A percentile compares a stretch with the other conserved stretches of the same genome.
Evolutionary conservation across 1,140 invertebrate genomes (phyloP).

Genomic region (Pseudomyrmex gracilis): DNA sequence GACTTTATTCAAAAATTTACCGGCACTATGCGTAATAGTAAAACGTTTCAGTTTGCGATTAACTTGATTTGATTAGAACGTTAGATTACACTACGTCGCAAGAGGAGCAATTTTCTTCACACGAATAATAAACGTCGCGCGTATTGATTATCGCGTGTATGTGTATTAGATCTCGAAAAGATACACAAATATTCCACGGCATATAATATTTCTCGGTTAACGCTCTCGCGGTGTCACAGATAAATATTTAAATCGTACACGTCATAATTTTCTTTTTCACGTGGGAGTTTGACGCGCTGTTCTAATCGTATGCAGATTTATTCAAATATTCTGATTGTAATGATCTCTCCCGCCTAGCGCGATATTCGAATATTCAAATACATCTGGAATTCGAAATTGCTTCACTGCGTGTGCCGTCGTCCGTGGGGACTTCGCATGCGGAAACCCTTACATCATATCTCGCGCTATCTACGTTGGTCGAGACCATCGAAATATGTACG

Average conservation of each 20-base stretch:
- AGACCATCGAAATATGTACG: conserved; percentile 20
- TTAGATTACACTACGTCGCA: not conserved
- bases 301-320: not conserved
- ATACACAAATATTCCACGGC: not conserved
- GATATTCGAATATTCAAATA: not conserved
- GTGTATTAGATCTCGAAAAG: not conserved
- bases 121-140: not conserved
- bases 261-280: not conserved
- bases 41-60: not conserved
- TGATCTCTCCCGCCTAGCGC: not conserved
- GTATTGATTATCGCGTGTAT: not conserved
- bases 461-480: conserved; percentile 14
- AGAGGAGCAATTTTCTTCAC: not conserved
- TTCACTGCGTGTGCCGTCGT: not conserved
- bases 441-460: conserved; percentile 6
- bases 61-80: no score
- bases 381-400: conserved; percentile 1
- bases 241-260: not conserved
- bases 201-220: not conserved
- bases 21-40: no score
- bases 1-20: not conserved
- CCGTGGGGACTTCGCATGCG: not conserved
- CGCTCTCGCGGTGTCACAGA: not conserved
- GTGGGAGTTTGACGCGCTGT: not conserved
- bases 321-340: not conserved